These are phyloP conservation scores for Tinea semifulvella DNA, from an alignment of 2,888 invertebrate genomes.

Conservation along the genomic window DNA sequence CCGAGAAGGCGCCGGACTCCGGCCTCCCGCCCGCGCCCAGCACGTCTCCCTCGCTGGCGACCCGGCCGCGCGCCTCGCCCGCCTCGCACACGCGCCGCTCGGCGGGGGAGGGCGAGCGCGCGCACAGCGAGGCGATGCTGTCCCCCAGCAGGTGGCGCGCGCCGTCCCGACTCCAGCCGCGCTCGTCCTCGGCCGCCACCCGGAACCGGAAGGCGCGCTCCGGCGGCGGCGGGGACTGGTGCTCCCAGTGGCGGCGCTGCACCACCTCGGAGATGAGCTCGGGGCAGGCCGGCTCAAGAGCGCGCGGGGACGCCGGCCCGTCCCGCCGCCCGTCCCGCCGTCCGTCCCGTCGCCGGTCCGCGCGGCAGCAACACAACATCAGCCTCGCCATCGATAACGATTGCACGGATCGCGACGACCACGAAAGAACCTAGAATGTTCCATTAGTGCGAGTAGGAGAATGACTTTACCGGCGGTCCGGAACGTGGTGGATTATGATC, in stretches of 20 bases:
- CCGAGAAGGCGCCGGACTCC: conserved; percentile 54
- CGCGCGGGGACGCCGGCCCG: not conserved
- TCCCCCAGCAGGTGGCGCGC: conserved; percentile 33
- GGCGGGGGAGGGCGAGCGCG: conserved; percentile 46
- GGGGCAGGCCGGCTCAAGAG: conserved; percentile 18
- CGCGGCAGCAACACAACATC: conserved; percentile 1
- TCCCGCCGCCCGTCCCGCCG: not conserved
- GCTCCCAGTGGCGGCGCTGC: conserved; percentile 51
- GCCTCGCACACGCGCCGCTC: conserved; percentile 34
- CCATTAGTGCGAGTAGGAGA: too few relatives aligned
- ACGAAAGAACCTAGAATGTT: too few relatives aligned
- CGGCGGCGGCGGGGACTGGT: not conserved
- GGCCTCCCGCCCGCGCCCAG: conserved; percentile 43
- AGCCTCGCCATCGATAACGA: not conserved
- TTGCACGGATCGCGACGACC: conserved; percentile 2
- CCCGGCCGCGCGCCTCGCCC: conserved; percentile 31
- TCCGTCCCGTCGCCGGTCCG: not conserved
- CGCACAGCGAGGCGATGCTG: conserved; percentile 23
- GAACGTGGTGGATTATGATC: too few relatives aligned
- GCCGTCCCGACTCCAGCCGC: conserved; percentile 20
- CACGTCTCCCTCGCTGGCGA: conserved; percentile 55
- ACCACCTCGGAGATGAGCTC: conserved; percentile 34
- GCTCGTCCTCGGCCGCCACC: not conserved
- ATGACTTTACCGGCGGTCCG: too few relatives aligned
- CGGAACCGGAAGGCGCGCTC: not conserved